Percentiles rank a stretch among this genome's conserved stretches.
Conservation (phyloP, 2,797 vertebrate genomes). For the Gadopsis marmoratus region DNA sequence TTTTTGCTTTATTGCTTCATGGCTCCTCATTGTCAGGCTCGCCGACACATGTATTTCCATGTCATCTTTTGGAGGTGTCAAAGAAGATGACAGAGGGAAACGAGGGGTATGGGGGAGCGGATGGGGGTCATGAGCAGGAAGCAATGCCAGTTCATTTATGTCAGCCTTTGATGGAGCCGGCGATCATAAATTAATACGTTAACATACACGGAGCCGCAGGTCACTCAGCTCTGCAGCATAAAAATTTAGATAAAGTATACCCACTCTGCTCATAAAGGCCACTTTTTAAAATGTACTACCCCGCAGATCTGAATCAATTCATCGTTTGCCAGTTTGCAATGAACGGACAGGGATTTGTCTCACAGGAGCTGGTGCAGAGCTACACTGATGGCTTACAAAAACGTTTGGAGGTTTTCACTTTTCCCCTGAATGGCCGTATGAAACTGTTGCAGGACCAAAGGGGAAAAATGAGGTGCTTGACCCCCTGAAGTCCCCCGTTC, state of each 20-base stretch:
- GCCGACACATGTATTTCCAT: constrained; percentile 76
- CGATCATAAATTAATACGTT: constrained; percentile 56
- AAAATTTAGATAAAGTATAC: constrained; percentile 51
- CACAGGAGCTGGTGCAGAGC: constrained; percentile 6
- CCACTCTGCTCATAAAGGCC: constrained; percentile 12
- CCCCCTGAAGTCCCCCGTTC: neutral
- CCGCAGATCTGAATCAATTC: constrained; percentile 23
- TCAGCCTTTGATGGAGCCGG: constrained; percentile 65
- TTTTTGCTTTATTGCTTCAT: constrained; percentile 63
- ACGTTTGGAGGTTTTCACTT: neutral
- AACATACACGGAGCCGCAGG: constrained; percentile 38
- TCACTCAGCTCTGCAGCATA: constrained; percentile 30
- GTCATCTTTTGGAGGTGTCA: constrained; percentile 76
- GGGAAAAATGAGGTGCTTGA: neutral
- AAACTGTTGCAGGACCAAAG: neutral
- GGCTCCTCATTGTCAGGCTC: constrained; percentile 81
- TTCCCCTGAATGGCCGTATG: neutral
- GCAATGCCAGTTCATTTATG: constrained; percentile 75
- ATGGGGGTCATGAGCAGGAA: constrained; percentile 49
- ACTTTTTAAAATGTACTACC: constrained; percentile 22
- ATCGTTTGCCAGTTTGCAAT: constrained; percentile 35
- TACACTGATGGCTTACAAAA: neutral
- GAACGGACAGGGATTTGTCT: constrained; percentile 13
- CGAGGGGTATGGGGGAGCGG: constrained; percentile 18
- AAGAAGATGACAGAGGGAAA: constrained; percentile 70